Percentiles rank a stretch among this genome's conserved stretches.
Conservation (phyloP, 2,888 invertebrate species). For the Electrophaes corylata region DNA sequence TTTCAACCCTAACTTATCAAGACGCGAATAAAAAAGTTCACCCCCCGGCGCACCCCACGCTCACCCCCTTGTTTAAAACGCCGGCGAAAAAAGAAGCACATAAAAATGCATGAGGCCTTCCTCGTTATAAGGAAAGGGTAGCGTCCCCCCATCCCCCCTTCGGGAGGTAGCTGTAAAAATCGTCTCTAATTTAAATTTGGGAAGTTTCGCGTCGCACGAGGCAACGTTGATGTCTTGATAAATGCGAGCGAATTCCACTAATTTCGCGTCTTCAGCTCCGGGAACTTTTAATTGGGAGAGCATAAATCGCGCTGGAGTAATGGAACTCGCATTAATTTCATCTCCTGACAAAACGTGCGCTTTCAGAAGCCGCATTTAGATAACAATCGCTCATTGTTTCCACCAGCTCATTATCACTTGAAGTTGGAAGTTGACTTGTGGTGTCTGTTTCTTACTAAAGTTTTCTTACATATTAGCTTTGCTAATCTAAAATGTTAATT, state of each 20-base stretch:
- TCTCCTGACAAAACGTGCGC: conserved; percentile 73
- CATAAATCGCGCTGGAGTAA: conserved; percentile 76
- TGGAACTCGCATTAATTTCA: conserved; percentile 76
- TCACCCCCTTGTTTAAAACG: conserved; percentile 85
- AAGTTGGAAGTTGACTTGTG: conserved; percentile 7
- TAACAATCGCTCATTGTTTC: conserved; percentile 79
- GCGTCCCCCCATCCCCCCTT: conserved; percentile 65
- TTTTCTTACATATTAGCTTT: neutral
- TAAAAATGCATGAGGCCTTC: conserved; percentile 86
- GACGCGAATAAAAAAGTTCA: conserved; percentile 85
- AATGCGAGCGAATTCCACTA: conserved; percentile 82
- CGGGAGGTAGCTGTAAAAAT: conserved; percentile 84
- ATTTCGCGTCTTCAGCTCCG: conserved; percentile 78
- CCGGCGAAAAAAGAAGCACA: conserved; percentile 85
- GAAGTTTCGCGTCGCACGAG: conserved; percentile 81
- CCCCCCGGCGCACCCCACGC: conserved; percentile 76
- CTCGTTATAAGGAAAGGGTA: conserved; percentile 86
- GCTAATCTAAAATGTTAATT: neutral
- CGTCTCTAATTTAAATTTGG: conserved; percentile 85
- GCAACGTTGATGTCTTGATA: conserved; percentile 83
- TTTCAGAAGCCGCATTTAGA: conserved; percentile 67
- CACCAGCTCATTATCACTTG: conserved; percentile 39
- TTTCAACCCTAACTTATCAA: conserved; percentile 86
- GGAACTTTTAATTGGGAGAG: conserved; percentile 81
- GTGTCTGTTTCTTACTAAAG: conserved; percentile 3